phyloP scores from a whole-genome alignment of 2,113 vertebrate species.

The Notarius lentiginosus region DNA sequence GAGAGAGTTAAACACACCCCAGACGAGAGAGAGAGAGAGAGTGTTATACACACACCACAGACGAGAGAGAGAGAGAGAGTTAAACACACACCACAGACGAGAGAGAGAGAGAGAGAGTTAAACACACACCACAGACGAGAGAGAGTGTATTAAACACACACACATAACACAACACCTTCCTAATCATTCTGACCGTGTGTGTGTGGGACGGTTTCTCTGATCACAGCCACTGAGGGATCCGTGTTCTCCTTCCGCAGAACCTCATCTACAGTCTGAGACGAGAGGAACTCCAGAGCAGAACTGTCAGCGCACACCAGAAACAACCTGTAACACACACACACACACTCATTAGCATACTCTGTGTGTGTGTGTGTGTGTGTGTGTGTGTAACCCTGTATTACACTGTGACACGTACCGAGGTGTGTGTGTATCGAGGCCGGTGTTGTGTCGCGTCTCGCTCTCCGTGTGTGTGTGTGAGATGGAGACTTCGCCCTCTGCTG shows the following conservation, averaged over 20 bases:
- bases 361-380: neutral
- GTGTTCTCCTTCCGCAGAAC: conserved; percentile 67
- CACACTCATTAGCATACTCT: neutral
- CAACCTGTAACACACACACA: conserved; percentile 72
- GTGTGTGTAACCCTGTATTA: conserved; percentile 60
- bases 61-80: no score
- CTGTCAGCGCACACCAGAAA: conserved; percentile 81
- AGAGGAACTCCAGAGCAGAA: conserved; percentile 88
- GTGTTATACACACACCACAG: no score
- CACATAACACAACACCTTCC: no score
- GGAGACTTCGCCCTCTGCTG: conserved; percentile 78
- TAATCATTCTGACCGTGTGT: conserved; percentile 34
- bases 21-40: no score
- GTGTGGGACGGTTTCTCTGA: conserved; percentile 80
- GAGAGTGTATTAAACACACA: neutral
- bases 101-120: no score
- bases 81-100: no score
- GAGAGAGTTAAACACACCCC: no score
- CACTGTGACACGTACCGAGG: conserved; percentile 75
- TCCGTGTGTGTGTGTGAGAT: conserved; percentile 56
- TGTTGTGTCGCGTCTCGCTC: conserved; percentile 24
- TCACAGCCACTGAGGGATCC: conserved; percentile 73
- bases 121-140: no score
- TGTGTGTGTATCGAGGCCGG: conserved; percentile 62
- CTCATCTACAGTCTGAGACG: conserved; percentile 70